Evolutionary conservation across 2,888 invertebrate species (phyloP).

Genomic region (Pecten maximus): DNA sequence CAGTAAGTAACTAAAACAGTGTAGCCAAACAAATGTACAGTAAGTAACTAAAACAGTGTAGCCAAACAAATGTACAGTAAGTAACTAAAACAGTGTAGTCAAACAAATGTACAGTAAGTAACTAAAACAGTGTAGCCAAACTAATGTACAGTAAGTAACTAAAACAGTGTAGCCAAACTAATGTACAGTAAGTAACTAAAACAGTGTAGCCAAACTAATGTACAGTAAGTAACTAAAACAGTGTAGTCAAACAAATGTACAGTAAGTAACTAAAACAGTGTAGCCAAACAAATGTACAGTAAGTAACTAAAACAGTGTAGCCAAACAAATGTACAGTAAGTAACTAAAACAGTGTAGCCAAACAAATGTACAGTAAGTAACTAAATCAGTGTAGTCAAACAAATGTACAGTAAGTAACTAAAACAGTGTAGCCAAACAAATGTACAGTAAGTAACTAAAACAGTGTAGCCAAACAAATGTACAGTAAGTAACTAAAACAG

Average conservation of each 20-base stretch:
- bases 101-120: background rate
- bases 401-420: background rate
- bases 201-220: conserved; percentile 83
- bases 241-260: too few relatives aligned
- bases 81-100: too few relatives aligned
- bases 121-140: too few relatives aligned
- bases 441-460: conserved; percentile 81
- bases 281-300: conserved; percentile 82
- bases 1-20: too few relatives aligned
- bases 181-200: background rate
- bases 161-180: too few relatives aligned
- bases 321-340: background rate
- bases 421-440: conserved; percentile 82
- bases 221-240: conserved; percentile 80
- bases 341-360: too few relatives aligned
- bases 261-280: too few relatives aligned
- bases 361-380: conserved; percentile 82
- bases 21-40: conserved; percentile 82
- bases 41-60: conserved; percentile 70
- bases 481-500: too few relatives aligned
- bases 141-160: conserved; percentile 81
- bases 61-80: conserved; percentile 82
- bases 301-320: too few relatives aligned
- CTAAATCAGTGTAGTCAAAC: too few relatives aligned
- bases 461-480: too few relatives aligned